phyloP scores from a whole-genome alignment of 2,888 invertebrate species.

The Andricus quercusramuli region DNA sequence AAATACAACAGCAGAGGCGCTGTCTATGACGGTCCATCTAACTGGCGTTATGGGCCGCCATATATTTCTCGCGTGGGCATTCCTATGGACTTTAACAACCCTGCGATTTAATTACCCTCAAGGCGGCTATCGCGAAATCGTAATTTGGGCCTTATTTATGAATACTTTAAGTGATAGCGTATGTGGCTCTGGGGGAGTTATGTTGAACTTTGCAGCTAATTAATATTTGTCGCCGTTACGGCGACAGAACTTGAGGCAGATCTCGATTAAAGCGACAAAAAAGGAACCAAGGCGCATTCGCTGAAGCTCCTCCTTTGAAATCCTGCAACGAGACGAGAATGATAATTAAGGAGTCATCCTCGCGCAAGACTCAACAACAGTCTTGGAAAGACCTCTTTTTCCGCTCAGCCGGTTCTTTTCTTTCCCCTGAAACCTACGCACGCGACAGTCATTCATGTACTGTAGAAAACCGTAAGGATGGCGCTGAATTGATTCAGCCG shows the following conservation, averaged over 20 bases:
- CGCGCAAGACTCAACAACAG: constrained; percentile 39
- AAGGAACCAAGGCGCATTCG: constrained; percentile 40
- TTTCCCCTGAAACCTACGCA: constrained; percentile 36
- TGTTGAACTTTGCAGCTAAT: constrained; percentile 67
- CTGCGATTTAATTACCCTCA: constrained; percentile 67
- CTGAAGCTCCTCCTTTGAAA: constrained; percentile 24
- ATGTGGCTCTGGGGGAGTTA: constrained; percentile 47
- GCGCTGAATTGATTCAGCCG: constrained; percentile 30
- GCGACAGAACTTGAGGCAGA: constrained; percentile 43
- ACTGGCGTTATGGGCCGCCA: constrained; percentile 44
- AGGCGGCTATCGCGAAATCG: constrained; percentile 71
- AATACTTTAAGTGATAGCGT: constrained; percentile 66
- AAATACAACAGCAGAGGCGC: constrained; percentile 41
- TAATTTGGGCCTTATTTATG: constrained; percentile 72
- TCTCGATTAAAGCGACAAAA: constrained; percentile 34
- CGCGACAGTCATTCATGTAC: constrained; percentile 39
- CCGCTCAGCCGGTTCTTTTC: constrained; percentile 27
- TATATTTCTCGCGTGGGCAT: constrained; percentile 64
- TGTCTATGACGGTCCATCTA: constrained; percentile 33
- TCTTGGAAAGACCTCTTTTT: constrained; percentile 42
- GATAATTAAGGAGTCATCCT: constrained; percentile 53
- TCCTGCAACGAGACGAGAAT: constrained; percentile 48
- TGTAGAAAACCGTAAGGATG: constrained; percentile 38
- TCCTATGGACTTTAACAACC: constrained; percentile 66
- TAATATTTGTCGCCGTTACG: constrained; percentile 76